Conservation (phyloP, 2,888 invertebrate genomes). For the Argyra leucocephala region DNA sequence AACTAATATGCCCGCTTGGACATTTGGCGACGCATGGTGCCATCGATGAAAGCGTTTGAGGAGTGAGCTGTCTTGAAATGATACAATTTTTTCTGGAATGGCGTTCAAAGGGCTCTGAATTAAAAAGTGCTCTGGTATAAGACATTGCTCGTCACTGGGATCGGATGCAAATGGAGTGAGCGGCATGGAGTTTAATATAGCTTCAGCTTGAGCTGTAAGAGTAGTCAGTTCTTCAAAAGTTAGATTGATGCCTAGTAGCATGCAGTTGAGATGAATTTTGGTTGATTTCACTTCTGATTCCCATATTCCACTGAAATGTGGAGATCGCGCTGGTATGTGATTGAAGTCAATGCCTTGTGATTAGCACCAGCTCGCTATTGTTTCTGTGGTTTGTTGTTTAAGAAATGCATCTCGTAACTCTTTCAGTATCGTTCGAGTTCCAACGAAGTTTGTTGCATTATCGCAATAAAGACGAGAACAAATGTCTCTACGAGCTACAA, state of each 20-base stretch:
- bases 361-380: constrained; percentile 13
- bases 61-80: too few species aligned
- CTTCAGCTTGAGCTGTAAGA: background rate
- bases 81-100: too few species aligned
- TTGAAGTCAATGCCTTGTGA: constrained; percentile 12
- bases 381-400: constrained; percentile 16
- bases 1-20: too few species aligned
- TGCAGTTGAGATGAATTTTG: constrained; percentile 8
- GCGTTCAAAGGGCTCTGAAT: constrained; percentile 17
- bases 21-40: too few species aligned
- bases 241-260: background rate
- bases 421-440: constrained; percentile 19
- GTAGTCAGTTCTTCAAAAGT: constrained; percentile 14
- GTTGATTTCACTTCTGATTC: constrained; percentile 16
- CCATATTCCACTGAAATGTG: constrained; percentile 23
- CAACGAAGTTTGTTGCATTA: constrained; percentile 24
- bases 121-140: constrained; percentile 19
- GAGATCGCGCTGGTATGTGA: constrained; percentile 20
- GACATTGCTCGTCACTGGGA: constrained; percentile 14
- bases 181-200: background rate
- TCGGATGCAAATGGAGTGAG: constrained; percentile 13
- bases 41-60: too few species aligned
- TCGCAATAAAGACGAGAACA: constrained; percentile 20
- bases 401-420: constrained; percentile 18
- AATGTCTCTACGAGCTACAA: constrained; percentile 20